These are phyloP conservation scores for Lytechinus variegatus DNA, from an alignment of 35 echinoderm and acorn worm genomes.

Conservation along the genomic window DNA sequence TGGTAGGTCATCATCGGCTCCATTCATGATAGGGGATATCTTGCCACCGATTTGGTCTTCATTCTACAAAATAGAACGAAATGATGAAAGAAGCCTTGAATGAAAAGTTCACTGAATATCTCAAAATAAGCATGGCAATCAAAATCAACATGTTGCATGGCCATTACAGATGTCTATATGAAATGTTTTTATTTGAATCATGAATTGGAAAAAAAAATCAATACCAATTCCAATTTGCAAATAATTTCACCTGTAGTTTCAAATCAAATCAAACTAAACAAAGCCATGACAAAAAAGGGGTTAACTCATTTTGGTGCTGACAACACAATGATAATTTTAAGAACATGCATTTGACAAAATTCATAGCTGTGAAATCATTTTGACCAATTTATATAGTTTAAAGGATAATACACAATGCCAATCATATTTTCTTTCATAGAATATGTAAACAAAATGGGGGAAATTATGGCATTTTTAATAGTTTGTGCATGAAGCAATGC, in stretches of 20 bases:
- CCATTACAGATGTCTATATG: not conserved
- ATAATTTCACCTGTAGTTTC: not conserved
- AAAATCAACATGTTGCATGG: not conserved
- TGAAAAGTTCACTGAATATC: not conserved
- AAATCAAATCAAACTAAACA: no score
- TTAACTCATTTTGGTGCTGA: no score
- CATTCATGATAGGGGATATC: not conserved
- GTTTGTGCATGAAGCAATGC: not conserved
- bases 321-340: no score
- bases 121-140: no score
- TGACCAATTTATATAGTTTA: not conserved
- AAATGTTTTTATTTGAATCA: no score
- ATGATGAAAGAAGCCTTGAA: not conserved
- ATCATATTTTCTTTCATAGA: not conserved
- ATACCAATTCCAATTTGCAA: no score
- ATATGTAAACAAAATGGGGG: not conserved
- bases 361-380: not conserved
- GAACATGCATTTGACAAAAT: not conserved
- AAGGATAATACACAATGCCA: no score
- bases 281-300: no score
- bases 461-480: not conserved
- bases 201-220: no score
- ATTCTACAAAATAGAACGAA: not conserved
- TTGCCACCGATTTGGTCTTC: constrained; percentile 18
- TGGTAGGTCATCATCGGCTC: not conserved